Evolutionary conservation across 2,113 vertebrate genomes (phyloP).

Genomic region (Stomatorhinus ivindoensis): DNA sequence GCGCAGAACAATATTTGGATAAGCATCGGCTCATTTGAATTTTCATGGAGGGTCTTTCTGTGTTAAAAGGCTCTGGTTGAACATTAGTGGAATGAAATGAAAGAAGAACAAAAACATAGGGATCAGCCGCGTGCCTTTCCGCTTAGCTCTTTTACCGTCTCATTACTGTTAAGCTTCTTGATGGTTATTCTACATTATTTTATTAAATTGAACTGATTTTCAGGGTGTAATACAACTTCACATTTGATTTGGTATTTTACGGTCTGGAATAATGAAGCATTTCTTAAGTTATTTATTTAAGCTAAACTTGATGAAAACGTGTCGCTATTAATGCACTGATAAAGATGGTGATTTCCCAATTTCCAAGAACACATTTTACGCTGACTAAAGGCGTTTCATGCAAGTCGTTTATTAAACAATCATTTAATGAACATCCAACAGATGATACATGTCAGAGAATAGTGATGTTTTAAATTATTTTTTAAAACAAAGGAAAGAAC

Average conservation of each 20-base stretch:
- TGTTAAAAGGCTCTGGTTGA: background rate
- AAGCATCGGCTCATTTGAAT: background rate
- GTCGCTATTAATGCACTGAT: background rate
- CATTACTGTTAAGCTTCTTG: background rate
- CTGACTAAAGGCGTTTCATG: constrained; percentile 7
- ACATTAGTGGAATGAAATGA: background rate
- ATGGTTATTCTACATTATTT: background rate
- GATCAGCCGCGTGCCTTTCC: background rate
- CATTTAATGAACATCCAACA: constrained; percentile 17
- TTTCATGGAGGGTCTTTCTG: background rate
- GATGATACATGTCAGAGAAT: constrained; percentile 12
- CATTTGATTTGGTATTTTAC: background rate
- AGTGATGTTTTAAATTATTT: background rate
- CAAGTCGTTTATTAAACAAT: constrained; percentile 36
- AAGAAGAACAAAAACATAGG: background rate
- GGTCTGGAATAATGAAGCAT: background rate
- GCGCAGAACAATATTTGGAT: background rate
- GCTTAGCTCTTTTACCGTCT: background rate
- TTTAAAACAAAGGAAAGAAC: constrained; percentile 2
- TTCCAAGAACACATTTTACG: background rate
- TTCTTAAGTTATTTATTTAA: background rate
- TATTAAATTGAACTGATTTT: background rate
- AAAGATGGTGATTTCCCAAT: background rate
- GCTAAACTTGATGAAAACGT: background rate
- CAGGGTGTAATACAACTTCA: background rate